Conservation (phyloP, 2,797 vertebrate species). For the Anguilla pacifica region DNA sequence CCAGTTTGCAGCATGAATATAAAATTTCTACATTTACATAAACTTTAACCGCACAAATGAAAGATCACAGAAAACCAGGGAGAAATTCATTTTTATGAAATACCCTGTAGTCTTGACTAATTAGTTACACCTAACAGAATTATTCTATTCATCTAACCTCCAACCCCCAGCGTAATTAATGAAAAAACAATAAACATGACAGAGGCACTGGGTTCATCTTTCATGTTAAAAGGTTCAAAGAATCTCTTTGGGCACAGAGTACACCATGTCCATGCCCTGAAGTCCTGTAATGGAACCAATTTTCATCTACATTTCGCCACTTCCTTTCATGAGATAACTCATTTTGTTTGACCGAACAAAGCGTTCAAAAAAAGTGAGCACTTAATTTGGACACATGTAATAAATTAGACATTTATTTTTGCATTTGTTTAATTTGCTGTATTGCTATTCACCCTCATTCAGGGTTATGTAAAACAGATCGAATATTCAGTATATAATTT, state of each 20-base stretch:
- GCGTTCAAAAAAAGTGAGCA: background rate
- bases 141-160: conserved; percentile 1
- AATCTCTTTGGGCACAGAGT: background rate
- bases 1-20: conserved; percentile 26
- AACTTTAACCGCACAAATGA: conserved; percentile 19
- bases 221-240: background rate
- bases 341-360: background rate
- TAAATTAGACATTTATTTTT: no score
- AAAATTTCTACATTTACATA: conserved; percentile 38
- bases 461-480: background rate
- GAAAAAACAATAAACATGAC: background rate
- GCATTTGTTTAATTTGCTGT: background rate
- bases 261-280: background rate
- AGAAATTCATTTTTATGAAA: background rate
- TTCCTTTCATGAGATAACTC: background rate
- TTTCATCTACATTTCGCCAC: background rate
- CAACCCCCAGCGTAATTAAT: background rate
- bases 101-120: background rate
- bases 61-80: conserved; percentile 29
- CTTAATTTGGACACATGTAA: background rate
- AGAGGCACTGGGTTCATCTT: background rate
- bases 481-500: background rate
- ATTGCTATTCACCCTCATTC: background rate
- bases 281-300: background rate
- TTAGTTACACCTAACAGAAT: background rate